A percentile compares a stretch with the other conserved stretches of the same genome.
These are phyloP conservation scores for Gadus chalcogrammus DNA, from an alignment of 2,113 vertebrate genomes.

Conservation along the genomic window DNA sequence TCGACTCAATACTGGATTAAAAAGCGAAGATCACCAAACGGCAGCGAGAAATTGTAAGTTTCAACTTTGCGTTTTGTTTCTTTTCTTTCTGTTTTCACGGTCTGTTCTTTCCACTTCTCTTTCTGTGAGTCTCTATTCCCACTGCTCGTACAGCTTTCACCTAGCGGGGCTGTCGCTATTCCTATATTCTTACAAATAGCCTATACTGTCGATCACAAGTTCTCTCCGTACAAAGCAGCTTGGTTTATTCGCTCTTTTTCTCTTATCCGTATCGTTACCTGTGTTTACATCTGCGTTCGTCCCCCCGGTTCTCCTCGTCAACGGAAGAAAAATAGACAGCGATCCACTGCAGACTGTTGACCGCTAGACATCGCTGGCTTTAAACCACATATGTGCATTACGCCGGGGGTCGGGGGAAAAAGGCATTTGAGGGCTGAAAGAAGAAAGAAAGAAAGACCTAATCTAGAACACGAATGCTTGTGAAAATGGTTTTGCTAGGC, in stretches of 20 bases:
- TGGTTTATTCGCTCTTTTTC: conserved; percentile 51
- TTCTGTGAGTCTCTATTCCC: conserved; percentile 51
- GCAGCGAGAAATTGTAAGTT: conserved; percentile 91
- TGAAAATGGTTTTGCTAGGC: conserved; percentile 46
- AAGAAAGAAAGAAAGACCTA: conserved; percentile 53
- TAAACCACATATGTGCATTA: conserved; percentile 53
- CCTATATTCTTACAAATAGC: conserved; percentile 50
- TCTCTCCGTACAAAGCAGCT: conserved; percentile 70
- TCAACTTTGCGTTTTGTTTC: conserved; percentile 82
- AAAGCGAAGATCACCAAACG: conserved; percentile 83
- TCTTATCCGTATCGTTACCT: conserved; percentile 72
- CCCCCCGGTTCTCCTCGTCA: conserved; percentile 70
- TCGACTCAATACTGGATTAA: conserved; percentile 87
- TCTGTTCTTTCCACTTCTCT: conserved; percentile 66
- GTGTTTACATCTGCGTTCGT: conserved; percentile 80
- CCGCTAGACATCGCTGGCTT: conserved; percentile 63
- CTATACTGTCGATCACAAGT: conserved; percentile 50
- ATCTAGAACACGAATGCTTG: conserved; percentile 55
- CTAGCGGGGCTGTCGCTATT: conserved; percentile 55
- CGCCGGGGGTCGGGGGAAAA: conserved; percentile 37
- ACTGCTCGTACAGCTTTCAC: conserved; percentile 42
- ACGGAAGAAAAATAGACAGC: conserved; percentile 75
- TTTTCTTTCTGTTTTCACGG: conserved; percentile 68
- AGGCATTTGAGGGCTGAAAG: conserved; percentile 21
- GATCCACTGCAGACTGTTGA: conserved; percentile 66